A percentile compares a stretch with the other conserved stretches of the same genome.
phyloP scores from a whole-genome alignment of 1,140 invertebrate species.

The Zaprionus taronus region DNA sequence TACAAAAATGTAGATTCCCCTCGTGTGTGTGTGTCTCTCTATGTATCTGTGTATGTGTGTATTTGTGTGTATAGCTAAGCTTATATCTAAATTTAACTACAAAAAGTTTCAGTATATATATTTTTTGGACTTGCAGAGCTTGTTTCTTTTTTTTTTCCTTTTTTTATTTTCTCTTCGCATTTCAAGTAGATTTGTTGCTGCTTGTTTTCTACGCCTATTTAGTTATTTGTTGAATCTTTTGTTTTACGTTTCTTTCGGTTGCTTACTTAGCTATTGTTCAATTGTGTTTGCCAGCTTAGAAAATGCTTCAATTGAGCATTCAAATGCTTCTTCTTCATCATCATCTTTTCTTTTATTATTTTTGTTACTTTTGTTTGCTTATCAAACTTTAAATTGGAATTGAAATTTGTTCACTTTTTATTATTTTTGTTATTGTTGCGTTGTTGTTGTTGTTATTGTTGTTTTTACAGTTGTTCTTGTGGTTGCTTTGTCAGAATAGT shows the following conservation, averaged over 20 bases:
- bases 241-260: conserved; percentile 20
- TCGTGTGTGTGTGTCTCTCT: conserved; percentile 17
- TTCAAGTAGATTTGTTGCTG: conserved; percentile 1
- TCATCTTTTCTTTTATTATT: conserved; percentile 31
- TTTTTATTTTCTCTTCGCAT: conserved; percentile 3
- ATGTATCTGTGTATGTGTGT: conserved; percentile 20
- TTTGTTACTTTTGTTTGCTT: conserved; percentile 15
- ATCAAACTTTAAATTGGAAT: conserved; percentile 68
- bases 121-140: conserved; percentile 75
- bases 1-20: conserved; percentile 16
- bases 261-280: conserved; percentile 47
- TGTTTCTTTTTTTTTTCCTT: not conserved
- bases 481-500: conserved; percentile 51
- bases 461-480: conserved; percentile 38
- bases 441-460: conserved; percentile 41
- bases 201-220: conserved; percentile 27
- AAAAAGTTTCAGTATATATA: conserved; percentile 69
- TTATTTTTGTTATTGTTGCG: conserved; percentile 21
- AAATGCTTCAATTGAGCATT: conserved; percentile 48
- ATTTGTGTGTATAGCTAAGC: conserved; percentile 59
- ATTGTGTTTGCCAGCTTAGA: conserved; percentile 41
- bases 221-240: conserved; percentile 1
- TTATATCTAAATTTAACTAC: conserved; percentile 78
- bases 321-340: conserved; percentile 38
- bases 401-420: conserved; percentile 43